Conservation (phyloP, 1,140 invertebrate species). For the Holcopasites calliopsidis region DNA sequence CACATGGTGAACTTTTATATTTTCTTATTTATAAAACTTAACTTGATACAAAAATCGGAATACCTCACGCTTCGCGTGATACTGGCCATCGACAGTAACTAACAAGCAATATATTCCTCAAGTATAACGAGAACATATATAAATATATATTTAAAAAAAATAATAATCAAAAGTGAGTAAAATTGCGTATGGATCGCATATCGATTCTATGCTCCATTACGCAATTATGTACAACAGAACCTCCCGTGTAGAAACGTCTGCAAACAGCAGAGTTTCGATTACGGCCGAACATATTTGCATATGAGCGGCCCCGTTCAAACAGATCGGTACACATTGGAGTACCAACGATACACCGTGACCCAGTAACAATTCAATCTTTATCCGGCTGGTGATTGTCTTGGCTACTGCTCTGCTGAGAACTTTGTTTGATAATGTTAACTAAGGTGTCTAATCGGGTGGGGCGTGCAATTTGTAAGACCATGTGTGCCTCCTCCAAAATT, state of each 20-base stretch:
- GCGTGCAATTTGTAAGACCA: constrained; percentile 81
- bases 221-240: too few species aligned
- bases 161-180: background rate
- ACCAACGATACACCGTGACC: background rate
- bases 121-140: background rate
- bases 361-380: constrained; percentile 27
- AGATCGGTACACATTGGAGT: too few species aligned
- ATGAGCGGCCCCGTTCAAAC: too few species aligned
- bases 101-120: constrained; percentile 18
- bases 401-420: constrained; percentile 57
- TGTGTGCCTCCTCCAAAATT: constrained; percentile 83
- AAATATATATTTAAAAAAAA: constrained; percentile 1
- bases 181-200: too few species aligned
- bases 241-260: too few species aligned
- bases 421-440: constrained; percentile 72
- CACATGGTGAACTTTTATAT: constrained; percentile 9
- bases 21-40: constrained; percentile 17
- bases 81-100: constrained; percentile 32
- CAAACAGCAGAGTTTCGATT: too few species aligned
- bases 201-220: too few species aligned
- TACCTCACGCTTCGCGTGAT: background rate
- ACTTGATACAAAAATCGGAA: constrained; percentile 24
- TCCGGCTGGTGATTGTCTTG: constrained; percentile 37
- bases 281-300: too few species aligned
- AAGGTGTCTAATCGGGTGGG: constrained; percentile 76